Base-by-base conservation (phyloP, 1,140 invertebrate species). In the Caerostris extrusa region DNA sequence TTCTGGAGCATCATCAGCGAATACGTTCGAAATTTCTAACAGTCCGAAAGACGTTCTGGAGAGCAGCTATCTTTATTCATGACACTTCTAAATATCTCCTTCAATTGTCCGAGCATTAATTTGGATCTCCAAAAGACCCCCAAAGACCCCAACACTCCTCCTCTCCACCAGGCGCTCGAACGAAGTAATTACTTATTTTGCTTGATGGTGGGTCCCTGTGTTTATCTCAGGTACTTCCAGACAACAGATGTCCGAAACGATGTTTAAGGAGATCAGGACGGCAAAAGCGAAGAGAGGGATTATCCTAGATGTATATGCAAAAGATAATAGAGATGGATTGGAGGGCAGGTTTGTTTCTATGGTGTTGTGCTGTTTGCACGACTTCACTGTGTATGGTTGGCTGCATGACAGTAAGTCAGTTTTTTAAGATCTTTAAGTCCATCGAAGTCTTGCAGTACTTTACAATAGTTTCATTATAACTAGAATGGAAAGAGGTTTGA, bases 271-370 rank as follows among this genome's bases (percentile, higher is more conserved):
- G 0, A 34, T 34, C 34, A 34, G 61, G 61, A n/a, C 5, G n/a
- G 14, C 61, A 67, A 14, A n/a, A 12, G 14, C 5, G 12, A 17
- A n/a, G 17, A n/a, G 17, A 17, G 12, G 61, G 4, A 0, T n/a
- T n/a, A 0, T 34, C 0, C 34, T 34, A 34, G 34, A 34, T 34
- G 34, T 34, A 34, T 12, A 17, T 67, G 61, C 61, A 67, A 5
- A n/a, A 67, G 61, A 67, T 67, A 67, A 67, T 67, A 67, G 61
- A 67, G 61, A 67, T n/a, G 61, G 61, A 67, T 67, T n/a, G 61
- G 3, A 17, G 61, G 17, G 3, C 61, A 5, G 1, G 4, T n/a
- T 14, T 17, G 14, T 5, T 67, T 67, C 61, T 67, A 0, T 17
- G n/a, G 61, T 14, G n/a, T 67, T n/a, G 61, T 6, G 61, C 61